Conservation (phyloP, 1,140 invertebrate genomes). For the Rhopalosiphum padi region DNA sequence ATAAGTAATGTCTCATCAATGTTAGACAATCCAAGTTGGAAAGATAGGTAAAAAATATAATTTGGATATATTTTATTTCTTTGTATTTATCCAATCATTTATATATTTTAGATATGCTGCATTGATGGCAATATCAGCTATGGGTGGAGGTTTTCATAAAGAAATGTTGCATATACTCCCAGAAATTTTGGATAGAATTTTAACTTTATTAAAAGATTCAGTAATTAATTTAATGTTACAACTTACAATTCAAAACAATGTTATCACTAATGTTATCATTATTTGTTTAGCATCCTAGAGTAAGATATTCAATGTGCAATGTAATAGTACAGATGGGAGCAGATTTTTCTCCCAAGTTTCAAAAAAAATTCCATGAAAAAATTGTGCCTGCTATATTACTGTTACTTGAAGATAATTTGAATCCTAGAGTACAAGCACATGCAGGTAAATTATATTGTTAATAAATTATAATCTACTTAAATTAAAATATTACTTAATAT, state of each 20-base stretch:
- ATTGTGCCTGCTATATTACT: constrained; percentile 89
- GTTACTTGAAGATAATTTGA: constrained; percentile 87
- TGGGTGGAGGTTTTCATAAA: constrained; percentile 97
- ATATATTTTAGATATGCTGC: constrained; percentile 80
- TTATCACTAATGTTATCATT: too few species aligned
- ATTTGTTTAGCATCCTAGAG: constrained; percentile 82
- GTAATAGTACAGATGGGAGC: constrained; percentile 99
- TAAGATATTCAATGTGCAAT: constrained; percentile 97
- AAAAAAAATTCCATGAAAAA: constrained; percentile 97
- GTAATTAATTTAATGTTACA: constrained; percentile 65
- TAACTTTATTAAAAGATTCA: constrained; percentile 88
- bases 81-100: not conserved
- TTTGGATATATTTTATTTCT: not conserved
- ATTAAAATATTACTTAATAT: not conserved
- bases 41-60: constrained; percentile 67
- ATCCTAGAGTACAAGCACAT: constrained; percentile 93
- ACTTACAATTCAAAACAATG: not conserved
- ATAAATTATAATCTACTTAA: not conserved
- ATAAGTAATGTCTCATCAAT: constrained; percentile 85
- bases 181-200: constrained; percentile 88
- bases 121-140: constrained; percentile 97
- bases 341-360: constrained; percentile 95
- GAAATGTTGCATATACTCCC: constrained; percentile 95
- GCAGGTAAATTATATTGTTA: constrained; percentile 67
- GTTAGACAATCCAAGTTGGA: constrained; percentile 85